Evolutionary conservation across 2,113 vertebrate genomes (phyloP), one percentile per base, ranked within the genome.

Genomic region (Cyanoliseus patagonus): DNA sequence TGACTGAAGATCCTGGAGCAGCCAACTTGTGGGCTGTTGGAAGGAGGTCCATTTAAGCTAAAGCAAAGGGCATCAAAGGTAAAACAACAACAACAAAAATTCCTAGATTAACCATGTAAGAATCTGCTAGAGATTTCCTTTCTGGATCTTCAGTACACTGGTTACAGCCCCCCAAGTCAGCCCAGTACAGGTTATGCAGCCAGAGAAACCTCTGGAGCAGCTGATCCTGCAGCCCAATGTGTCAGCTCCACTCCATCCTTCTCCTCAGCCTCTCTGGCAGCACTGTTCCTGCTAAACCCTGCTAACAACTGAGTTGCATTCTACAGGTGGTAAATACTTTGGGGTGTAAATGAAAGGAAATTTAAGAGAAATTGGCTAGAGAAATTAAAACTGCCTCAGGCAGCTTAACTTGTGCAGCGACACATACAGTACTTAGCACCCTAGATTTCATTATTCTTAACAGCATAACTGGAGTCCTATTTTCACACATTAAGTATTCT

Each of bases 391-490:
- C 92, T 90, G 91, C 97, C 97, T 96, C 69, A 95, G 97, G 97
- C 96, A 94, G 89, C 92, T 95, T 94, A 96, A 91, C 93, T 97
- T 92, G 94, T 97, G 81, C 86, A 88, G 93, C 37, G 9, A 94
- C 96, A 95, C 97, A 94, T 95, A 62, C 61, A 94, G 92, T 94
- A 96, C 96, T 97, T 97, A 97, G 91, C 97, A 97, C 96, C 96
- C 94, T 91, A 96, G 86, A 94, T 95, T 94, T 96, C 91, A 97
- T 93, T 96, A 89, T 95, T 92, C 96, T 96, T 97, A 97, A 94
- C 92, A 94, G 95, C 90, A 83, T 77, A 97, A 88, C 92, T 81
- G 35, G 82, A 97, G 86, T 93, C 82, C 86, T 95, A 82, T 97
- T 95, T 97, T 92, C 90, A 83, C 93, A 95, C 93, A 92, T 72